Evolutionary conservation across 1,140 invertebrate species (phyloP).

Genomic region (Plutomurus gul): DNA sequence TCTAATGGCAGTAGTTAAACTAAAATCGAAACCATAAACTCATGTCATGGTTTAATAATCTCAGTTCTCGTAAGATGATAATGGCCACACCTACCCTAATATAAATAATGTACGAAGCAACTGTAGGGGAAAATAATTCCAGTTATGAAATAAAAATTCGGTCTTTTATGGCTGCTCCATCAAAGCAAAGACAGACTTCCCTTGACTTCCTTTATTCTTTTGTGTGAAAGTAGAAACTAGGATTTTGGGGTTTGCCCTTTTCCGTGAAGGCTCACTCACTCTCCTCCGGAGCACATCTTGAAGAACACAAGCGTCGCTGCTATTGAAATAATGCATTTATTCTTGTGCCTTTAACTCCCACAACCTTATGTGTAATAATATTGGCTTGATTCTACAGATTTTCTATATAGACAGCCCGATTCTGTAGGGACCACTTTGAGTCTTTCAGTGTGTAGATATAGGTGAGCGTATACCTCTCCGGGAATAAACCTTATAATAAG

Average conservation of each 20-base stretch:
- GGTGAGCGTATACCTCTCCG: too few species aligned
- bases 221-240: background rate
- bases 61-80: background rate
- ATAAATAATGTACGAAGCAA: background rate
- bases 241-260: constrained; percentile 7
- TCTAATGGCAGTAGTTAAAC: too few species aligned
- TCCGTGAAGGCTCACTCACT: background rate
- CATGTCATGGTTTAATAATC: too few species aligned
- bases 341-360: background rate
- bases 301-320: background rate
- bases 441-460: too few species aligned
- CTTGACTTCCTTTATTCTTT: background rate
- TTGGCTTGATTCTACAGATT: too few species aligned
- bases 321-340: constrained; percentile 30
- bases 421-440: too few species aligned
- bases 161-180: too few species aligned
- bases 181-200: too few species aligned
- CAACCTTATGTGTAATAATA: too few species aligned
- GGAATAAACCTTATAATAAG: too few species aligned
- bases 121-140: constrained; percentile 6
- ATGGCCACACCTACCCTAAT: background rate
- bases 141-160: constrained; percentile 4
- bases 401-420: too few species aligned
- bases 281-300: background rate
- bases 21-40: too few species aligned